A percentile compares a stretch with the other conserved stretches of the same genome.
These are phyloP conservation scores for Calliopum simillimum DNA, from an alignment of 2,888 invertebrate genomes.

Conservation along the genomic window DNA sequence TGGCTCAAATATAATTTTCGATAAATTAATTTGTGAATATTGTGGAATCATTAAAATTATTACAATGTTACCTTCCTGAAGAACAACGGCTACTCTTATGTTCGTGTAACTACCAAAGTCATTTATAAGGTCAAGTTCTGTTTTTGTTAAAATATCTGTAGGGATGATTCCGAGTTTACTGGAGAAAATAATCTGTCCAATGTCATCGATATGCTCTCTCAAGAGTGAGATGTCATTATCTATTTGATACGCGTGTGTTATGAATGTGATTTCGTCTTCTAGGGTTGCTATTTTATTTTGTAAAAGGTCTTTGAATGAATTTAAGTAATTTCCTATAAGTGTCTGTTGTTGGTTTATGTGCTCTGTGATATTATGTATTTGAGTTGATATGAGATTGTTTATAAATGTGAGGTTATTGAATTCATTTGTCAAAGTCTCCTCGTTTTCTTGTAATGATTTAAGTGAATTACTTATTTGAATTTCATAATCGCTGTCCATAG, in stretches of 20 bases:
- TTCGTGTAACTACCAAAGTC: constrained; percentile 41
- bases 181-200: constrained; percentile 42
- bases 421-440: constrained; percentile 37
- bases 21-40: constrained; percentile 32
- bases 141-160: constrained; percentile 39
- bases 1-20: constrained; percentile 38
- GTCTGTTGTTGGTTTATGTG: constrained; percentile 44
- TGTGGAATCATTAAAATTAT: constrained; percentile 33
- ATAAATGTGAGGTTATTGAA: constrained; percentile 33
- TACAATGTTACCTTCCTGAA: constrained; percentile 36
- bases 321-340: constrained; percentile 39
- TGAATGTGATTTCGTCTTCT: constrained; percentile 42
- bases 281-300: constrained; percentile 38
- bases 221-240: constrained; percentile 41
- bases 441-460: constrained; percentile 32
- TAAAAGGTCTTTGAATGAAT: constrained; percentile 35
- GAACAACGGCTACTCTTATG: constrained; percentile 37
- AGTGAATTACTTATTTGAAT: constrained; percentile 36
- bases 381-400: constrained; percentile 33
- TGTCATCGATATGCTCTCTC: constrained; percentile 39
- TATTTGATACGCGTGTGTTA: constrained; percentile 44
- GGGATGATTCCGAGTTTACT: constrained; percentile 43
- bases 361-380: constrained; percentile 45
- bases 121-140: constrained; percentile 38
- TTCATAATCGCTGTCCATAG: constrained; percentile 27